Base-by-base conservation (phyloP, 2,113 vertebrate genomes). In the Chloropsis cyanopogon region DNA sequence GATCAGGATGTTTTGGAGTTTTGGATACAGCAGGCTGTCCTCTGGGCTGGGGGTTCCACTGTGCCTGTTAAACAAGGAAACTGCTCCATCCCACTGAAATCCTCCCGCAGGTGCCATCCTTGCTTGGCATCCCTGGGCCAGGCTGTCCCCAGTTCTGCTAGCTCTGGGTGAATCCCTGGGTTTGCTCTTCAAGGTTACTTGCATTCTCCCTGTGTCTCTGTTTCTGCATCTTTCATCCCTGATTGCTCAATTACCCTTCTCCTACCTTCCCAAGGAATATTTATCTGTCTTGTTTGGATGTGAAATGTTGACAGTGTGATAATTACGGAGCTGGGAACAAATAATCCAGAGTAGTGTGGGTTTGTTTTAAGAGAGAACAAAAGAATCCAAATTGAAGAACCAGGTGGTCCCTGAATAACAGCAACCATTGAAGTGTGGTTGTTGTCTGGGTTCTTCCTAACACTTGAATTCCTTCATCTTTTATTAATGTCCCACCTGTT, bases 181-280 rank as follows among this genome's bases (percentile, higher is more conserved):
- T 66, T 35, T 84, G 81, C 47, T 89, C 86, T 78, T 63, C 91
- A 90, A 25, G 73, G 91, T 90, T 88, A 33, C 93, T 77, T 92
- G 39, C 59, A 66, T 95, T 90, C 93, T 83, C 57, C 86, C 86
- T 35, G 28, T 75, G 46, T 92, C 78, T 76, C 60, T 49, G 28
- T 86, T 88, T 59, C 84, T 24, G n/a, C 95, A 88, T 93, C 75
- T 41, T 65, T 93, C 97, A 94, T 80, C 88, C 86, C 60, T 89
- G 92, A 82, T 94, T 92, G 94, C 90, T 88, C 96, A 85, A 77
- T 95, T 96, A 73, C 91, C 77, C 73, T 93, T 88, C 86, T 88
- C 71, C 88, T 56, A 1, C 83, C 61, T 96, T 94, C 86, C 47
- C 19, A 37, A 83, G 80, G 90, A 96, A 88, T 92, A 82, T 89